Base-by-base conservation (phyloP, 1,140 invertebrate genomes). In the Teleogryllus occipitalis region DNA sequence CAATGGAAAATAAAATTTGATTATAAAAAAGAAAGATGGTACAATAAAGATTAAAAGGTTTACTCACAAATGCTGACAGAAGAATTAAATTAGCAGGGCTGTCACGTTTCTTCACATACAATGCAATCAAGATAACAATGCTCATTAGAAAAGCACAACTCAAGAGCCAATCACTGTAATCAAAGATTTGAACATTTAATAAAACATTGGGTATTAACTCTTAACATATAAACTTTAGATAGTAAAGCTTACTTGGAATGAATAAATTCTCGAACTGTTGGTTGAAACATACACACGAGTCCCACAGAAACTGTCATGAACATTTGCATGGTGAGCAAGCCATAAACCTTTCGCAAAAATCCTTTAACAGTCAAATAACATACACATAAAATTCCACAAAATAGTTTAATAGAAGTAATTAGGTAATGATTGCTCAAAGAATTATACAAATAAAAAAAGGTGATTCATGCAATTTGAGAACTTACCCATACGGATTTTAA, bases 261-360 rank as follows among this genome's bases (percentile, higher is more conserved):
- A 79, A 95, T 89, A 84, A 91, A 94, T 27, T 84, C 81, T 83
- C 91, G 91, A 14, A 94, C 87, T 12, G 89, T 88, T 47, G 90
- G 88, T 74, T 88, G 87, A 80, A 91, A 88, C 84, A 92, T 89
- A 82, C 90, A 91, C n/a, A 91, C 85, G 7, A 87, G 88, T 54
- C 90, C 90, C 75, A 95, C 88, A 10, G 92, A 83, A 6, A 92
- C 88, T 12, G 93, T 95, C 8, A 93, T 86, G 47, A 94, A 85
- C 47, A 96, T 87, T 85, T 96, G 95, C 22, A 92, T 87, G 39
- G 89, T 90, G 18, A 96, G 86, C 22, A 96, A 88, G 5, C 93
- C 92, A 87, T 95, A 96, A 7, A 96, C 95, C 85, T 96, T 96
- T n/a, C 94, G 89, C 75, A 96, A 88, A 83, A 96, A 96, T 5